phyloP scores from a whole-genome alignment of 2,113 vertebrate species.

The Saccopteryx bilineata region DNA sequence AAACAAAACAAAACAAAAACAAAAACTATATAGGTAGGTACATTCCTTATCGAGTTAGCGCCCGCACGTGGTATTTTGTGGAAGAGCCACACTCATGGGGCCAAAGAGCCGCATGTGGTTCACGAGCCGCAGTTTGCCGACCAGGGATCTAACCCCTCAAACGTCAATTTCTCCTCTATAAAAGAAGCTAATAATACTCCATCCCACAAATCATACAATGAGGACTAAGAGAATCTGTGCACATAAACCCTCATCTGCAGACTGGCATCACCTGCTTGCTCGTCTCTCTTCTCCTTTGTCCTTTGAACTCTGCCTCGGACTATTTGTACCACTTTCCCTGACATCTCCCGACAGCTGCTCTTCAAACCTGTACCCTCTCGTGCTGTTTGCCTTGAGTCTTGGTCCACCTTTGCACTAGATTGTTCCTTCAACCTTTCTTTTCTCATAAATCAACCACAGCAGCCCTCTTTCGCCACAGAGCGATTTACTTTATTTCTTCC shows the following conservation, averaged over 20 bases:
- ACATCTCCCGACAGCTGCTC: not conserved
- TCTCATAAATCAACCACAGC: conserved; percentile 70
- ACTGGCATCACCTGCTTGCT: not conserved
- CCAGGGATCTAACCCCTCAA: not conserved
- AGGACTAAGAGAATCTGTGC: not conserved
- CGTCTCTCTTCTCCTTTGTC: not conserved
- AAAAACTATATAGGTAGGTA: too few species aligned
- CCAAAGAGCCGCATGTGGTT: too few species aligned
- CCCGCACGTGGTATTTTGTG: too few species aligned
- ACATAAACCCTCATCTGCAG: not conserved
- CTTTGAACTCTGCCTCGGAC: not conserved
- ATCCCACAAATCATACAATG: not conserved
- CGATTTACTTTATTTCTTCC: conserved; percentile 64
- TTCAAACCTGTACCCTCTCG: not conserved
- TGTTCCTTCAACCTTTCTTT: conserved; percentile 75
- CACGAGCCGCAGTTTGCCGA: too few species aligned
- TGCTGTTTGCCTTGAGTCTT: conserved; percentile 57
- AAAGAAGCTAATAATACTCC: not conserved
- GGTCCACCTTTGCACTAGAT: conserved; percentile 59
- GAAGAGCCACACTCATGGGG: too few species aligned
- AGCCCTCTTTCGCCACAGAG: conserved; percentile 22
- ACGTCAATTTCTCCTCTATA: not conserved
- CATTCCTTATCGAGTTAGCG: too few species aligned
- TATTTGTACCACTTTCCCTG: not conserved
- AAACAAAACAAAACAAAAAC: too few species aligned